Evolutionary conservation across 2,113 vertebrate genomes (phyloP).

Genomic region (Nestor notabilis): DNA sequence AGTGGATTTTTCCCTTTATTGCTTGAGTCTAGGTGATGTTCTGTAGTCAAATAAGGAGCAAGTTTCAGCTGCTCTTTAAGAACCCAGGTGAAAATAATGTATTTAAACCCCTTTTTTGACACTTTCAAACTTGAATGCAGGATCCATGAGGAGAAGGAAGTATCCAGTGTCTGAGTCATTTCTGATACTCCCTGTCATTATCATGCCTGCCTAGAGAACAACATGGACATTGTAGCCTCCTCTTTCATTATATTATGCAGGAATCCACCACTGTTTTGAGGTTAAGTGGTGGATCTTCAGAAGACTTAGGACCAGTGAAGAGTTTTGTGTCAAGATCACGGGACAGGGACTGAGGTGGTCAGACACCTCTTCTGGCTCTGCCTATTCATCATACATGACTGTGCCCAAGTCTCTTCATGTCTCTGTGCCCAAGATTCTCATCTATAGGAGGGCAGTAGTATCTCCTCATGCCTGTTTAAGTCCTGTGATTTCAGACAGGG

Average conservation of each 20-base stretch:
- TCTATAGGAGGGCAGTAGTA: accelerated
- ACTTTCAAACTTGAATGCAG: neutral
- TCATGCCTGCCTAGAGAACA: neutral
- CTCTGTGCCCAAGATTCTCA: neutral
- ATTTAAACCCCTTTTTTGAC: neutral
- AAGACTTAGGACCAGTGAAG: neutral
- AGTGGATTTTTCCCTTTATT: neutral
- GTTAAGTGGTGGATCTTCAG: neutral
- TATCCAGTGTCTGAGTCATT: neutral
- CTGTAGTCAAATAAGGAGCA: neutral
- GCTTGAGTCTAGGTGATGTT: neutral
- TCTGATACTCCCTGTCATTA: neutral
- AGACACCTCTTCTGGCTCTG: neutral
- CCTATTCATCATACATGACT: neutral
- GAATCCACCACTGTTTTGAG: neutral
- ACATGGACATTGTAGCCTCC: neutral
- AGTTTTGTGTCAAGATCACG: neutral
- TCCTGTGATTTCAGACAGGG: neutral
- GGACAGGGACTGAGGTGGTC: neutral
- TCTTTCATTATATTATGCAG: neutral
- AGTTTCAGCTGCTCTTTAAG: neutral
- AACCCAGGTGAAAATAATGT: neutral
- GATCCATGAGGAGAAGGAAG: neutral
- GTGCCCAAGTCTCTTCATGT: neutral
- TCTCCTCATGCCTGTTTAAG: neutral